Evolutionary conservation across 2,113 vertebrate species (phyloP), one percentile per base, ranked within the genome.

Genomic region (Pao palembangensis): DNA sequence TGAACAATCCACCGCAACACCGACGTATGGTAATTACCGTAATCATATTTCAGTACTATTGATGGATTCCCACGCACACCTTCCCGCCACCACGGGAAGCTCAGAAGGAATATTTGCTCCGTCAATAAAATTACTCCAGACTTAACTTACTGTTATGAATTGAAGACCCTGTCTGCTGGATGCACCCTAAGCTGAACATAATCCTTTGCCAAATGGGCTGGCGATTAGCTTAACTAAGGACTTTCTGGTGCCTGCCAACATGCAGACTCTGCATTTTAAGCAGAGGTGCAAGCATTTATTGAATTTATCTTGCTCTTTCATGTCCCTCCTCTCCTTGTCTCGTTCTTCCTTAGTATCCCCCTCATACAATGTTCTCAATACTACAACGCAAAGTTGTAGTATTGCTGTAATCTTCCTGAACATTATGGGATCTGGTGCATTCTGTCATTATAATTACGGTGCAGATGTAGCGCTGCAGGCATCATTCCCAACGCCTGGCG

Each of bases 161-260:
- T 79, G 83, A 76, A 82, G 81, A 85, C 63, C 72, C 67, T 76
- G 78, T 86, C 82, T 57, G 52, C 67, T 61, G 77, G 80, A 76
- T 34, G 64, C 71, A 78, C 71, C 61, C 73, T 85, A 76, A 83
- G 53, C 75, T 71, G 67, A 79, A 69, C 73, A 57, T 85, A 87
- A 88, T 88, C 81, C 81, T 73, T 85, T 16, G 77, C 85, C 82
- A 88, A 90, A 89, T 85, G 79, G 76, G 85, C 81, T 78, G 73
- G 56, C 75, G 75, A 88, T 88, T 82, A 86, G 84, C 84, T 86
- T 78, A 85, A 84, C 80, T 80, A 80, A 85, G 75, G 82, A 74
- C 78, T 78, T 87, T 79, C 79, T 79, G 67, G 80, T 74, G 68
- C 11, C 64, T 85, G 79, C 81, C 80, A 85, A 77, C 64, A 71